Percentiles rank a stretch among this genome's conserved stretches.
Conservation (phyloP, 1,140 invertebrate genomes). For the Aplysia californica region DNA sequence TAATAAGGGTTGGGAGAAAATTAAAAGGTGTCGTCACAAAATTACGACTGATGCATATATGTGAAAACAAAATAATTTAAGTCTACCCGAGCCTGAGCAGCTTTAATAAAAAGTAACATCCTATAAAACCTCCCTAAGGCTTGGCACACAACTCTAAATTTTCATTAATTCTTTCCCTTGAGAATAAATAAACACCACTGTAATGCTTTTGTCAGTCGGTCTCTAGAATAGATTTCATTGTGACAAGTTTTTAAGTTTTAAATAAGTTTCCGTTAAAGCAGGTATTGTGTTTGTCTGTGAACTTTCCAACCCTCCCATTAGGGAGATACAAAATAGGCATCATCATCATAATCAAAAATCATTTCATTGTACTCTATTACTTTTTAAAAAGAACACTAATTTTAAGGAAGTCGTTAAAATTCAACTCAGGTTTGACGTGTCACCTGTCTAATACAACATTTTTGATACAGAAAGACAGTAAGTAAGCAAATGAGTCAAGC, state of each 20-base stretch:
- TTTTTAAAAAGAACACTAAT: too few species aligned
- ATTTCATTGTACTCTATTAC: not conserved
- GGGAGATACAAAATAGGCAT: not conserved
- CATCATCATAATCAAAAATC: not conserved
- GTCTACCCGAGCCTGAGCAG: not conserved
- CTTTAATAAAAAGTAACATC: not conserved
- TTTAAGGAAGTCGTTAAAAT: too few species aligned
- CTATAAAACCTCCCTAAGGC: too few species aligned
- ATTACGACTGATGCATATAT: not conserved
- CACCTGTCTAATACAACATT: too few species aligned
- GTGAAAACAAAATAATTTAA: not conserved
- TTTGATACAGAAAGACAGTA: not conserved
- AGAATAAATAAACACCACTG: too few species aligned
- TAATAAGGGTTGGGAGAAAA: not conserved
- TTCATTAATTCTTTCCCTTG: too few species aligned
- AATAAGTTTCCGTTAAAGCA: not conserved
- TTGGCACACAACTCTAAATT: too few species aligned
- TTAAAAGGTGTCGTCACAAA: not conserved
- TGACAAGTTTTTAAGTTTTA: too few species aligned
- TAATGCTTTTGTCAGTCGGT: too few species aligned
- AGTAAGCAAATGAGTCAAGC: not conserved
- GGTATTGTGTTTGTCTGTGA: not conserved
- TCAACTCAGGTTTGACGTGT: too few species aligned
- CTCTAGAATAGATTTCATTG: too few species aligned
- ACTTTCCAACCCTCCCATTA: not conserved